A percentile compares a stretch with the other conserved stretches of the same genome.
phyloP scores from a whole-genome alignment of 2,888 invertebrate genomes.

The Ormyrus thymus region DNA sequence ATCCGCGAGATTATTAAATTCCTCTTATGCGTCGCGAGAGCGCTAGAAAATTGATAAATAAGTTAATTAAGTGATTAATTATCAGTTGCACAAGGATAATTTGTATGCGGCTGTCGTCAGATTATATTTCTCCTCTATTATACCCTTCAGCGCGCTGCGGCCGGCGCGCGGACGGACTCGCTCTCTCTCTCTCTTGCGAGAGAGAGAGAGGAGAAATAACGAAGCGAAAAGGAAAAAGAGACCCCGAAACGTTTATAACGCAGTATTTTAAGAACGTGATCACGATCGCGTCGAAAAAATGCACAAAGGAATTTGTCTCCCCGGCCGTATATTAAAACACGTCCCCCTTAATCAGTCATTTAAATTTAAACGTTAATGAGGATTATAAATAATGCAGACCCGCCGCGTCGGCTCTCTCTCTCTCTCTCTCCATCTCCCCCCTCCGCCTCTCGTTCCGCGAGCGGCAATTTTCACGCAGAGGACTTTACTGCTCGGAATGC shows the following conservation, averaged over 20 bases:
- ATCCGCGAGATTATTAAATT: background rate
- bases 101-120: slow-evolving; percentile 22
- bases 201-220: slow-evolving; percentile 14
- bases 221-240: slow-evolving; percentile 17
- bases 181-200: background rate
- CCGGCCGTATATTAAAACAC: slow-evolving; percentile 37
- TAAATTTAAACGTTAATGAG: slow-evolving; percentile 51
- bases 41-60: slow-evolving; percentile 14
- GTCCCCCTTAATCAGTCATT: slow-evolving; percentile 52
- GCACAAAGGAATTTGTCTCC: slow-evolving; percentile 39
- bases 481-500: slow-evolving; percentile 18
- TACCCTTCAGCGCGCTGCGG: slow-evolving; percentile 1
- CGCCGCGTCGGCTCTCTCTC: background rate
- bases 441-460: background rate
- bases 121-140: slow-evolving; percentile 16
- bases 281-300: slow-evolving; percentile 7
- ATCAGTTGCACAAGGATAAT: slow-evolving; percentile 7
- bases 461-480: slow-evolving; percentile 6
- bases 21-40: background rate
- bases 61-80: slow-evolving; percentile 37
- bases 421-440: background rate
- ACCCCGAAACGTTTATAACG: slow-evolving; percentile 17
- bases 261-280: slow-evolving; percentile 29
- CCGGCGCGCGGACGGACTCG: background rate
- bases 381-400: slow-evolving; percentile 52